Evolutionary conservation across 1,140 invertebrate species (phyloP), one percentile per base, ranked within the genome.

Genomic region (Drosophila sechellia): DNA sequence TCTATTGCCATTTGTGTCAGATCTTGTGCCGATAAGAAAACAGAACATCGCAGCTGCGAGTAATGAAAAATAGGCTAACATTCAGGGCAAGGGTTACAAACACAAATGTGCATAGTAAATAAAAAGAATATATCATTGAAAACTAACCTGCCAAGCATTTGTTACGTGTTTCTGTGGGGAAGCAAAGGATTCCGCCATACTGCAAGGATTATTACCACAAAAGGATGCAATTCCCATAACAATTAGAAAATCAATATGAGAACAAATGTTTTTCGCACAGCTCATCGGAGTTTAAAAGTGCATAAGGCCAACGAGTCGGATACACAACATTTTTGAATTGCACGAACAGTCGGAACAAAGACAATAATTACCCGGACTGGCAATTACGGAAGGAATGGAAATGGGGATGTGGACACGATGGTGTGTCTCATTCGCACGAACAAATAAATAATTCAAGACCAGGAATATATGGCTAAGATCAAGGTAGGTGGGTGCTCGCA

Each of bases 221-320:
- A 1, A 64, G 22, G 46, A 31, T 48, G 31, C 40, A 72, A 68
- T 68, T 66, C 61, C 13, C 13, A 20, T 42, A 4, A 12, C 40
- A 50, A 68, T 56, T 68, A 77, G 1, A 77, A 77, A 77, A 77
- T 77, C 74, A 45, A 77, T 77, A 77, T 27, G 65, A 27, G 43
- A 56, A 57, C 63, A 68, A 55, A 43, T 39, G 43, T 12, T 55
- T 58, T 77, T 77, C 72, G 72, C 63, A 68, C 63, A 77, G 72
- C 54, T 76, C 54, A 69, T 77, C 43, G 31, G 48, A 50, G 25
- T 39, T 66, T 49, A 42, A 35, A 58, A 53, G 61, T 66, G 53
- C 49, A 58, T 69, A 43, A 66, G 63, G 54, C 46, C 35, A 59
- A 49, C 73, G 25, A 39, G 71, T 70, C 31, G 27, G 17, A n/a